Evolutionary conservation across 2,113 vertebrate genomes (phyloP), one percentile per base, ranked within the genome.

Genomic region (Coregonus clupeaformis): DNA sequence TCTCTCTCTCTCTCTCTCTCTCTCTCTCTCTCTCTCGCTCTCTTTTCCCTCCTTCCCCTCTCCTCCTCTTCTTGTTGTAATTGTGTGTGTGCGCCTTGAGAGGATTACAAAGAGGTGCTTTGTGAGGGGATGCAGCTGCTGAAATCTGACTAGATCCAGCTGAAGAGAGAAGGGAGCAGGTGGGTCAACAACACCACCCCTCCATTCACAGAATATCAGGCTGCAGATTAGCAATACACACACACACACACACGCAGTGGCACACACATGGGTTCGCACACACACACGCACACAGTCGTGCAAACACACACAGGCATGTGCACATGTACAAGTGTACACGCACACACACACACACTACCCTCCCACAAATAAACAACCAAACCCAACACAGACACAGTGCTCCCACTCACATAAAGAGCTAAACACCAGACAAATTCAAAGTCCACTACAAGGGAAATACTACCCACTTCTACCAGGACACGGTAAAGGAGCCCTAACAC

Each of bases 101-200:
- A 91, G 82, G 91, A 93, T 91, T 93, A 97, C 96, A 97, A 95
- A 95, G 93, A 92, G 80, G 84, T 9, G 88, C 95, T 96, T 96
- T 97, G 95, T 97, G 92, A 90, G 77, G 78, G 69, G 57, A 88
- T 91, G 93, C 96, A 97, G 97, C 97, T 98, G 96, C 96, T 94
- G 92, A 91, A 93, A 93, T 91, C 89, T 84, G 88, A 93, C 93
- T 74, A 93, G 93, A 93, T 94, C 93, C 94, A 92, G 93, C 93
- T 93, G 91, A 93, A 93, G 95, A 93, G 93, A 93, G 92, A 93
- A 90, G 93, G 93, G 92, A 95, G 96, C 97, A 97, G 95, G 96
- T 95, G 97, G 96, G 93, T 92, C 93, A 94, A 91, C 91, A 91
- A 85, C 89, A 81, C 84, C 86, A 93, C 91, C 93, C 89, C 85